These are phyloP conservation scores for Oreochromis grahami DNA, from an alignment of 2,797 vertebrate species.

Conservation along the genomic window DNA sequence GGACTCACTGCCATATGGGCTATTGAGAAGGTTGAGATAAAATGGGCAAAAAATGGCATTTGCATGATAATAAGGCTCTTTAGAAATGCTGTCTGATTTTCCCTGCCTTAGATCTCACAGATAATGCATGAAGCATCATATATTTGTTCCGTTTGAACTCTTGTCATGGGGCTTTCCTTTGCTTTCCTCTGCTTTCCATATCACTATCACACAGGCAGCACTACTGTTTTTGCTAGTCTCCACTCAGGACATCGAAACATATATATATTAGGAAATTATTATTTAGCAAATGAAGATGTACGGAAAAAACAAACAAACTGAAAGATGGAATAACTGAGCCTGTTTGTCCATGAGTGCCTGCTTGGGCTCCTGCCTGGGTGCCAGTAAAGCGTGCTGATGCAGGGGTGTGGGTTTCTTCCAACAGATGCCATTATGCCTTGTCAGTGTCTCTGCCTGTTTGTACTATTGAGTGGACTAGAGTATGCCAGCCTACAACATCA, in stretches of 20 bases:
- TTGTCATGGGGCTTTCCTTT: constrained; percentile 48
- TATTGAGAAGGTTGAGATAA: constrained; percentile 70
- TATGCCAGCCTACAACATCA: constrained; percentile 43
- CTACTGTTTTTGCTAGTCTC: constrained; percentile 19
- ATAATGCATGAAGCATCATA: constrained; percentile 51
- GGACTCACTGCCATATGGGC: constrained; percentile 70
- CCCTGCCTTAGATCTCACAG: constrained; percentile 61
- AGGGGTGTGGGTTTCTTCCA: constrained; percentile 59
- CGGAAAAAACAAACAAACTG: not conserved
- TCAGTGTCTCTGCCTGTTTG: constrained; percentile 67
- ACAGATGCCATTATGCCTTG: constrained; percentile 66
- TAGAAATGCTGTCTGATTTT: constrained; percentile 69
- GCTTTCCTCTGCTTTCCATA: constrained; percentile 35
- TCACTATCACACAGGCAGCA: constrained; percentile 15
- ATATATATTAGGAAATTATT: not conserved
- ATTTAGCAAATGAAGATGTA: constrained; percentile 12
- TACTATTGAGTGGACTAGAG: constrained; percentile 46
- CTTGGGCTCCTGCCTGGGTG: constrained; percentile 58
- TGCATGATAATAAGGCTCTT: constrained; percentile 78
- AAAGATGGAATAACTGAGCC: constrained; percentile 64
- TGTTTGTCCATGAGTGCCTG: constrained; percentile 68
- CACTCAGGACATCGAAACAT: not conserved
- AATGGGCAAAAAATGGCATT: constrained; percentile 73
- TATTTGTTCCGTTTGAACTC: constrained; percentile 66
- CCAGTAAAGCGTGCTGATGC: constrained; percentile 55